Conservation (phyloP, 1,140 invertebrate genomes). For the Bombus polaris region DNA sequence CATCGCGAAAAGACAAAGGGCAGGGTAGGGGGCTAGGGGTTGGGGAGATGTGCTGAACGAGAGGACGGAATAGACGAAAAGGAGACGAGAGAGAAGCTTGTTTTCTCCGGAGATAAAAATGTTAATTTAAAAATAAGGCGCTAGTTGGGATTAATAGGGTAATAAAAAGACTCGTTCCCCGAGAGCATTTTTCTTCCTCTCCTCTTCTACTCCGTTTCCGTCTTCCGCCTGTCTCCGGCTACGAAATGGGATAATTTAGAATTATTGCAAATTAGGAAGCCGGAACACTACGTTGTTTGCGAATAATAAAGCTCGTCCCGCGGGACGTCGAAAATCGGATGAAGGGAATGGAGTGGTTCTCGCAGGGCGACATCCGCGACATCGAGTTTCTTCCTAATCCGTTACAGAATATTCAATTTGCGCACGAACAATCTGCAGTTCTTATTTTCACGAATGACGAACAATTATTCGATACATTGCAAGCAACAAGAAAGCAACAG, state of each 20-base stretch:
- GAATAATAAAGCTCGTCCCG: constrained; percentile 70
- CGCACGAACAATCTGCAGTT: not conserved
- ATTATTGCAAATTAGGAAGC: constrained; percentile 74
- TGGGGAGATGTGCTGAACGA: not conserved
- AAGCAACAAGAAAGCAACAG: too few relatives aligned
- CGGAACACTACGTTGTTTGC: constrained; percentile 66
- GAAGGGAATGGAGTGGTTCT: constrained; percentile 44
- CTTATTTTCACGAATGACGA: not conserved
- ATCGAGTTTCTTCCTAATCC: constrained; percentile 4
- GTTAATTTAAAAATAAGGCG: constrained; percentile 81
- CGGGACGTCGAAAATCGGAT: constrained; percentile 59
- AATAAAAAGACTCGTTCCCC: constrained; percentile 76
- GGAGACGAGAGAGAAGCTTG: constrained; percentile 69
- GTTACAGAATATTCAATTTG: constrained; percentile 10
- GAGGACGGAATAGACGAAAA: constrained; percentile 41
- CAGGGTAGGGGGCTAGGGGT: constrained; percentile 15
- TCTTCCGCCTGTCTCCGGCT: constrained; percentile 58
- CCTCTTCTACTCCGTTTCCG: constrained; percentile 60
- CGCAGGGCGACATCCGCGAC: constrained; percentile 9
- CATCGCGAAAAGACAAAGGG: constrained; percentile 30
- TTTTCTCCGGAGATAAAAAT: constrained; percentile 79
- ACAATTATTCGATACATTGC: not conserved
- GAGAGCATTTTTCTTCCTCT: constrained; percentile 69
- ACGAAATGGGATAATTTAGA: constrained; percentile 75
- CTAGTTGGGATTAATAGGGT: constrained; percentile 81